Percentiles rank a stretch among this genome's conserved stretches.
These are phyloP conservation scores for Brevimyrus niger DNA, from an alignment of 2,113 vertebrate species.

Conservation along the genomic window DNA sequence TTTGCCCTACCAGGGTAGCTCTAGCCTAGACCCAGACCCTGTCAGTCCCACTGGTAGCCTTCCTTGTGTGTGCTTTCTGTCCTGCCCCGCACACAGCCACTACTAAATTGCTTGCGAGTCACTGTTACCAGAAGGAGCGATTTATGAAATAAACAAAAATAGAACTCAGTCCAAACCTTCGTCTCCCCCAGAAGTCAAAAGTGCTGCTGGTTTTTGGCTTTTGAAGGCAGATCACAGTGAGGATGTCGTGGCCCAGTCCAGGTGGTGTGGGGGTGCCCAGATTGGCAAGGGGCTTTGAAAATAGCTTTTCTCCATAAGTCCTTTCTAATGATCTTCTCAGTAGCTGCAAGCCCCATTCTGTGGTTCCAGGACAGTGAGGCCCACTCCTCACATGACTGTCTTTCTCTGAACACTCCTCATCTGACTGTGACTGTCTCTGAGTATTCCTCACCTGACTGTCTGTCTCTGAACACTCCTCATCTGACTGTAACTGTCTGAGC, in stretches of 20 bases:
- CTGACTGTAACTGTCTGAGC: background rate
- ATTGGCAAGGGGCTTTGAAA: background rate
- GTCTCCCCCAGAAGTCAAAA: background rate
- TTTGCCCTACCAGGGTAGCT: background rate
- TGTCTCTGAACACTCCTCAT: background rate
- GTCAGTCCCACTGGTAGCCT: background rate
- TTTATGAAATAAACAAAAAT: background rate
- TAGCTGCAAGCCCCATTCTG: background rate
- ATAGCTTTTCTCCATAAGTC: slow-evolving; percentile 2
- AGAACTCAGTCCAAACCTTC: background rate
- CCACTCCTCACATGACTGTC: background rate
- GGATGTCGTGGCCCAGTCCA: background rate
- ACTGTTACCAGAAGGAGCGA: background rate
- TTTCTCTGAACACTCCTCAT: background rate
- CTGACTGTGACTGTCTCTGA: background rate
- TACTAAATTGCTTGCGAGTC: background rate
- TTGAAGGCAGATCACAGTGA: background rate
- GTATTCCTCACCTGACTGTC: background rate
- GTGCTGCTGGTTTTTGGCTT: background rate
- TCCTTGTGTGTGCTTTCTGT: background rate
- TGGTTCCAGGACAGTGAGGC: background rate
- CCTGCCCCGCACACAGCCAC: background rate
- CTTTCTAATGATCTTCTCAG: slow-evolving; percentile 11
- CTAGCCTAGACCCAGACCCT: background rate
- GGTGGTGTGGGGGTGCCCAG: background rate